Conservation (phyloP, 2,113 vertebrate genomes). For the Tonatia bakeri region DNA sequence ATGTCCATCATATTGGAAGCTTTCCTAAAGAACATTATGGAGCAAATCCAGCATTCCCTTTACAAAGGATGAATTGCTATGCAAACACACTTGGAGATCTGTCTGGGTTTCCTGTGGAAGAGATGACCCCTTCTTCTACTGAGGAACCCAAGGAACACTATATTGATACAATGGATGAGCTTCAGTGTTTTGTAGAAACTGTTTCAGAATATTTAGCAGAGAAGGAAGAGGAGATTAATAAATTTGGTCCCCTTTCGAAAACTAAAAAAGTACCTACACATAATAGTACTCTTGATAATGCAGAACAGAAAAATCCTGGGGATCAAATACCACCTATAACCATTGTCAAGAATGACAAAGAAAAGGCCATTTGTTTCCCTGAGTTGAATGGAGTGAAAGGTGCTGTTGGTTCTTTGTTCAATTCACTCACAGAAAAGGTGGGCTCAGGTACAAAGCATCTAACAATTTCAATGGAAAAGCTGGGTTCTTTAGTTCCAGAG, state of each 20-base stretch:
- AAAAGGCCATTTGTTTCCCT: constrained; percentile 72
- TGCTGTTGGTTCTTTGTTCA: constrained; percentile 87
- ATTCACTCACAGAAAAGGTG: constrained; percentile 89
- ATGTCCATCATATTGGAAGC: constrained; percentile 48
- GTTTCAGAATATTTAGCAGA: constrained; percentile 95
- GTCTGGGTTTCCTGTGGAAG: constrained; percentile 52
- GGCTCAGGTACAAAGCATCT: constrained; percentile 84
- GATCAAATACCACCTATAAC: constrained; percentile 54
- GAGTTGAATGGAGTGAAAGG: constrained; percentile 87
- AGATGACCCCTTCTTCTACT: constrained; percentile 77
- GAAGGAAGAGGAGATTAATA: constrained; percentile 95
- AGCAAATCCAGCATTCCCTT: constrained; percentile 38
- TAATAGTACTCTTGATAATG: constrained; percentile 58
- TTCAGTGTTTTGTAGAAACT: constrained; percentile 92
- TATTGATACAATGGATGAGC: constrained; percentile 89
- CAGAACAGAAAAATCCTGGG: constrained; percentile 65
- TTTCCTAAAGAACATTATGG: constrained; percentile 51
- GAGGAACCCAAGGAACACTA: constrained; percentile 84
- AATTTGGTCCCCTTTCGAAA: constrained; percentile 85
- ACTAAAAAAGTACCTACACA: constrained; percentile 71
- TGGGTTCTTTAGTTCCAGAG: constrained; percentile 76
- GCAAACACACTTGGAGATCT: constrained; percentile 68
- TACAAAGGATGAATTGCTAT: constrained; percentile 72
- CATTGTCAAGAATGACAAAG: constrained; percentile 65
- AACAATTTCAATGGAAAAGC: constrained; percentile 81